Evolutionary conservation across 2,888 invertebrate genomes (phyloP).

Genomic region (Halictus ligatus): DNA sequence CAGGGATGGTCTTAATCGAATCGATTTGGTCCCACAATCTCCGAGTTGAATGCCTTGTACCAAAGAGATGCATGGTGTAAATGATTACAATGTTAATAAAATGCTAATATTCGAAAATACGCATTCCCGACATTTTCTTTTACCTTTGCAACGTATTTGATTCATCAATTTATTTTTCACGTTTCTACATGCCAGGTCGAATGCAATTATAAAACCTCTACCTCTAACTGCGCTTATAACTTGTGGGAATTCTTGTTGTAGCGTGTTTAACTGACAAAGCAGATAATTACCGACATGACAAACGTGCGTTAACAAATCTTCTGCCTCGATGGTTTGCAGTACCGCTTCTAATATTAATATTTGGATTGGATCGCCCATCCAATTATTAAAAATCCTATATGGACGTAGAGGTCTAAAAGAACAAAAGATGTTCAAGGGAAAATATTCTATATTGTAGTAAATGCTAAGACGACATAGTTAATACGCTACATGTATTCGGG

Average conservation of each 20-base stretch:
- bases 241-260: constrained; percentile 51
- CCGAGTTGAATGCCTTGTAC: constrained; percentile 49
- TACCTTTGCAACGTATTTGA: constrained; percentile 50
- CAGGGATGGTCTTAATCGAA: constrained; percentile 48
- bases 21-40: constrained; percentile 44
- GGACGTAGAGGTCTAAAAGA: constrained; percentile 37
- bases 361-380: constrained; percentile 54
- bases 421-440: background rate
- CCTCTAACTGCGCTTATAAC: constrained; percentile 53
- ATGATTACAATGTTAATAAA: no score
- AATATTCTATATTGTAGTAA: background rate
- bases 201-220: constrained; percentile 58
- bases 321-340: constrained; percentile 50
- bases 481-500: constrained; percentile 51
- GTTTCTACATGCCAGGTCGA: constrained; percentile 34
- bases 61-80: background rate
- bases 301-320: constrained; percentile 54
- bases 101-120: background rate
- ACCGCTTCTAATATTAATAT: constrained; percentile 51
- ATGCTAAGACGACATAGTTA: background rate
- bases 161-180: constrained; percentile 40
- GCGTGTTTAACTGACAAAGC: constrained; percentile 49
- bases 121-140: background rate
- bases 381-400: constrained; percentile 49
- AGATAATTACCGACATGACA: constrained; percentile 51